Conservation (phyloP, 1,140 invertebrate species). For the Sycobia sp. region DNA sequence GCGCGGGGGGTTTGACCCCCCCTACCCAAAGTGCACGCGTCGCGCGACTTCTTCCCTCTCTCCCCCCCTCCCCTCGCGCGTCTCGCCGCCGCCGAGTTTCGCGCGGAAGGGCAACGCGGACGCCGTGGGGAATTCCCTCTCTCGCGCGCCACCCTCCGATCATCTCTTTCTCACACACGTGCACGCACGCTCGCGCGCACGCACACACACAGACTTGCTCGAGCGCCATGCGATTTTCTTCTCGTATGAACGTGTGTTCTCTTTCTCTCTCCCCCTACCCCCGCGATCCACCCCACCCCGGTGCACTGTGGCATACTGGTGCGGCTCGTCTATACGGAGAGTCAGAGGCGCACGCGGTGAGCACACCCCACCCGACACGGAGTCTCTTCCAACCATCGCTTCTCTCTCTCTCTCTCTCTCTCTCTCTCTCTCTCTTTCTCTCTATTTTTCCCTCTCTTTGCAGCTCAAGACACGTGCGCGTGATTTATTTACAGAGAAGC, state of each 20-base stretch:
- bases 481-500: too few species aligned
- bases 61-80: not conserved
- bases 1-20: too few species aligned
- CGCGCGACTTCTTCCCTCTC: too few species aligned
- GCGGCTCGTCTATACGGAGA: not conserved
- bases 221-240: too few species aligned
- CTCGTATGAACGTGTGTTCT: too few species aligned
- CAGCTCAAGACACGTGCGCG: too few species aligned
- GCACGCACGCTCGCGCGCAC: too few species aligned
- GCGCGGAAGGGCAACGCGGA: not conserved
- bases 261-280: conserved; percentile 11
- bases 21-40: too few species aligned
- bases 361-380: not conserved
- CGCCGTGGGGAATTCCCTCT: not conserved
- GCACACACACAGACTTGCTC: too few species aligned
- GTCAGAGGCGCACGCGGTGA: not conserved
- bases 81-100: conserved; percentile 5
- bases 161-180: not conserved
- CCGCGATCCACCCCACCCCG: not conserved
- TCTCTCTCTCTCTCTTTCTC: not conserved
- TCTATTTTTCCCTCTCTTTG: not conserved
- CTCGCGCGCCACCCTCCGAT: not conserved
- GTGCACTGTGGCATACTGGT: not conserved
- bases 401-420: not conserved
- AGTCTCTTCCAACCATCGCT: not conserved